Evolutionary conservation across 2,888 invertebrate genomes (phyloP).

Genomic region (Odontothrips loti): DNA sequence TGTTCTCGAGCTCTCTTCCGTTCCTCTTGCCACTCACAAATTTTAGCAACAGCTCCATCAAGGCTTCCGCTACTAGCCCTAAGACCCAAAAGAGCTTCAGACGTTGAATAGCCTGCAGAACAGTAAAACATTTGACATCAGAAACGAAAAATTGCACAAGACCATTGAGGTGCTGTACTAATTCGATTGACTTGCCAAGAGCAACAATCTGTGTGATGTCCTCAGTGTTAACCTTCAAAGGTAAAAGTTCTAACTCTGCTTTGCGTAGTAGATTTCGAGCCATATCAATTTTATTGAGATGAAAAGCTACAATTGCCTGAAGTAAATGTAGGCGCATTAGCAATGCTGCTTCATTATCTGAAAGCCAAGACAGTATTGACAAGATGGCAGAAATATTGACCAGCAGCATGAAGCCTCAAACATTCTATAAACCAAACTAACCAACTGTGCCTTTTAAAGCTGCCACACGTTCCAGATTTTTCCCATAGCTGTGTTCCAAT

Average conservation of each 20-base stretch:
- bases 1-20: slow-evolving; percentile 30
- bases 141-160: neutral
- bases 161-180: neutral
- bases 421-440: slow-evolving; percentile 28
- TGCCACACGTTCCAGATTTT: slow-evolving; percentile 58
- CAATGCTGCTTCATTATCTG: slow-evolving; percentile 67
- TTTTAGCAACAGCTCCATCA: slow-evolving; percentile 42
- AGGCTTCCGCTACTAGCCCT: slow-evolving; percentile 57
- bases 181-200: slow-evolving; percentile 50
- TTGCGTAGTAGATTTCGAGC: slow-evolving; percentile 57
- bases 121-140: neutral
- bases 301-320: slow-evolving; percentile 74
- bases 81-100: slow-evolving; percentile 67
- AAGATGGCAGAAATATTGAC: slow-evolving; percentile 18
- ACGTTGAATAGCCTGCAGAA: slow-evolving; percentile 57
- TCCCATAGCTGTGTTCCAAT: slow-evolving; percentile 62
- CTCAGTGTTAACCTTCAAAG: slow-evolving; percentile 58
- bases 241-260: slow-evolving; percentile 61
- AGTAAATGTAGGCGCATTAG: slow-evolving; percentile 73
- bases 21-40: slow-evolving; percentile 33
- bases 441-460: slow-evolving; percentile 50
- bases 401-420: neutral
- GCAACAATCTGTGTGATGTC: slow-evolving; percentile 53
- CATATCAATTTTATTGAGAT: slow-evolving; percentile 64
- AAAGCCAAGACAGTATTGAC: slow-evolving; percentile 28